Conservation (phyloP, 2,888 invertebrate genomes). For the Spilosoma lubricipeda region DNA sequence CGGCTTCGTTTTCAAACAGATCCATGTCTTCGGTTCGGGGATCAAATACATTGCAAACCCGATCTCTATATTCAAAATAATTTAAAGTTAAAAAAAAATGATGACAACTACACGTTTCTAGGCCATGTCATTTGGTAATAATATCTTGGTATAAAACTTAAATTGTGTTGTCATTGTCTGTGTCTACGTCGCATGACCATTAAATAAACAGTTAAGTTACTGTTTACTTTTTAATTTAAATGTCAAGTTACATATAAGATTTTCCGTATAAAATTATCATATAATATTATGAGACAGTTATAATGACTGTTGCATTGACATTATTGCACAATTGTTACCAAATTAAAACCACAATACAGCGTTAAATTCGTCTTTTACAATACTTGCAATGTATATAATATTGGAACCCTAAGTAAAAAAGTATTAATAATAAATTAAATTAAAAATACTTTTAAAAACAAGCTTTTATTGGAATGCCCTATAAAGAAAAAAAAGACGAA, state of each 20-base stretch:
- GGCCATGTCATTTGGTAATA: conserved; percentile 1
- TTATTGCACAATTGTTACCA: neutral
- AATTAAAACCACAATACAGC: neutral
- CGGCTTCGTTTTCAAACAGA: conserved; percentile 20
- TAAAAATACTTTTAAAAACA: too few relatives aligned
- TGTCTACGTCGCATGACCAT: conserved; percentile 11
- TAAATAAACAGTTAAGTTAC: neutral
- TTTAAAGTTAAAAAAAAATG: neutral
- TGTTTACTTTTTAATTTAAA: neutral
- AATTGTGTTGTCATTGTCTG: conserved; percentile 3
- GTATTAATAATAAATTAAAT: too few relatives aligned
- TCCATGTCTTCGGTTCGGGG: conserved; percentile 15
- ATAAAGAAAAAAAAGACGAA: too few relatives aligned
- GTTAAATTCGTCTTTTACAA: neutral
- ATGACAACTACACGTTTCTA: neutral
- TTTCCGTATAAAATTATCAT: neutral
- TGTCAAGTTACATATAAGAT: neutral
- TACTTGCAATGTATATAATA: neutral
- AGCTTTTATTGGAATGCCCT: too few relatives aligned
- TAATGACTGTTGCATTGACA: neutral
- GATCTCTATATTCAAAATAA: conserved; percentile 23
- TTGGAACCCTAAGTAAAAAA: neutral
- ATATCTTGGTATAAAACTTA: neutral
- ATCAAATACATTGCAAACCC: conserved; percentile 23
- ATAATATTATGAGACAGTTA: neutral